Percentiles rank a stretch among this genome's conserved stretches.
Evolutionary conservation across 2,797 vertebrate genomes (phyloP).

Genomic region (Anableps anableps): DNA sequence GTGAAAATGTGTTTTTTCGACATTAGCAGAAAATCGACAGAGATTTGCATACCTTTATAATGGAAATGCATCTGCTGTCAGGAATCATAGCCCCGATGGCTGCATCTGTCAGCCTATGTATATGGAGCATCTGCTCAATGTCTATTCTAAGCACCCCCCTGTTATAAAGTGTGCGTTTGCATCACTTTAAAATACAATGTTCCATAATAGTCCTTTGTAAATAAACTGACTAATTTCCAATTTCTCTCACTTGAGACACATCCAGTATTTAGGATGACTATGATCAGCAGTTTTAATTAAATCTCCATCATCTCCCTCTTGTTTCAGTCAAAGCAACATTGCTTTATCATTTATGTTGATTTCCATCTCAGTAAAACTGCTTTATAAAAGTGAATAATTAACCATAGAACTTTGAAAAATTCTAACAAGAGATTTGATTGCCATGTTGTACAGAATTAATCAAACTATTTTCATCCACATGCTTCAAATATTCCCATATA

Average conservation of each 20-base stretch:
- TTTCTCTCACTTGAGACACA: background rate
- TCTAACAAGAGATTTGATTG: constrained; percentile 21
- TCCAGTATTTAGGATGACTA: background rate
- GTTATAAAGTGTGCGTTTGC: background rate
- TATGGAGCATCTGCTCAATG: background rate
- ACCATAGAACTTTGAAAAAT: background rate
- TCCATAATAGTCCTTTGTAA: background rate
- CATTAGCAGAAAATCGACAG: too few relatives aligned
- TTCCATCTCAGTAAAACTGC: background rate
- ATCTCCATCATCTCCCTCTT: background rate
- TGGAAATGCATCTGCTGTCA: too few relatives aligned
- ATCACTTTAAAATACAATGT: background rate
- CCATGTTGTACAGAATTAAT: background rate
- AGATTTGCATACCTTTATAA: too few relatives aligned
- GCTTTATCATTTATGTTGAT: constrained; percentile 1
- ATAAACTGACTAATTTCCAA: background rate
- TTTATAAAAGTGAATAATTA: constrained; percentile 7
- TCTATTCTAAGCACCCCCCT: background rate
- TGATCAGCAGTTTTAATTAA: background rate
- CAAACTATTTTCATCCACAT: background rate
- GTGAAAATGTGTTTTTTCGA: too few relatives aligned
- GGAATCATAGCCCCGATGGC: background rate
- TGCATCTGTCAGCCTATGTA: background rate
- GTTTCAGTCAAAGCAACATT: constrained; percentile 10
- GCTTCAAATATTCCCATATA: background rate